Evolutionary conservation across 64 coral and sea anemone genomes (phyloP), one percentile per base, ranked within the genome.

Genomic region (Pocillopora verrucosa): DNA sequence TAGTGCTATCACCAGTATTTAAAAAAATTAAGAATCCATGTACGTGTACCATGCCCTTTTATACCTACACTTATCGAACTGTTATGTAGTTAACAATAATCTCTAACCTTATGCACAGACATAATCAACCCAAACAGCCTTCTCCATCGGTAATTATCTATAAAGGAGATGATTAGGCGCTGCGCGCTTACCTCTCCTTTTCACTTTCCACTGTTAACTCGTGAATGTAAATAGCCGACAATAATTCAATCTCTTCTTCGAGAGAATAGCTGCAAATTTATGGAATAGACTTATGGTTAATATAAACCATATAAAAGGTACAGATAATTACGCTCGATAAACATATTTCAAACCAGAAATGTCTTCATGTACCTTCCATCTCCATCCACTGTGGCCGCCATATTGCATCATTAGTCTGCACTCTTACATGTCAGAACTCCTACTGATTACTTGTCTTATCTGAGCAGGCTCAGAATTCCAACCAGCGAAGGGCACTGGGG

Each of bases 221-320:
- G 76, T 94, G 89, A 35, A 94, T 87, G 80, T 94, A 94, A 74
- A 94, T 94, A 24, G 93, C 93, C 73, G 91, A 82, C 51, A 94
- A 60, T 14, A 94, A 41, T 65, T 94, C 88, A 80, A 94, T 74
- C 87, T 94, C 93, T 61, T 94, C 93, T 20, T 86, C 73, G 64
- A 94, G 56, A 22, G 76, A 74, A 84, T 72, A 65, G 64, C 45
- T 45, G 51, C 30, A 74, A 16, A 16, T 51, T 56, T 68, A 87
- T 15, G 1, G 20, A 37, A 63, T 19, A 36, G 59, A 75, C 59
- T 73, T 20, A 38, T 41, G 15, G 24, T 64, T 65, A 79, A 10
- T 24, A 79, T 60, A 57, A 10, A 24, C 13, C 77, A 59, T 6
- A 60, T 85, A 2, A 10, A 19, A 16, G 19, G n/a, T 19, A 41